Percentiles rank a stretch among this genome's conserved stretches.
phyloP scores from a whole-genome alignment of 2,888 invertebrate species.

The Lydus trimaculatus region DNA sequence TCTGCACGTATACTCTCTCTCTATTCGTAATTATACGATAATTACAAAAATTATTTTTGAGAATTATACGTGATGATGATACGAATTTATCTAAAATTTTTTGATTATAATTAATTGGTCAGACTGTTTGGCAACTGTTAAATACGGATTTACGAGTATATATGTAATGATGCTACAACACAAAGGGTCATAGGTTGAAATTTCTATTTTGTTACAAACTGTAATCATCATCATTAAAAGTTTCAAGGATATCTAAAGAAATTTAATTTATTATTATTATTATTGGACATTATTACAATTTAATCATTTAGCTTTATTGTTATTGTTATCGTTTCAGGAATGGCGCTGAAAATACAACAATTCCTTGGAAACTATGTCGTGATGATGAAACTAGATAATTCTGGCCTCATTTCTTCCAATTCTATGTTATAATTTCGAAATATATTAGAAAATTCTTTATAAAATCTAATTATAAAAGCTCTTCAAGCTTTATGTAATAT shows the following conservation, averaged over 20 bases:
- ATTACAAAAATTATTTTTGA: neutral
- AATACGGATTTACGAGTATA: neutral
- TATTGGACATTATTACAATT: too few relatives aligned
- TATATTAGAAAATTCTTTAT: neutral
- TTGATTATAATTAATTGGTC: neutral
- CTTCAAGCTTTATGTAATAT: neutral
- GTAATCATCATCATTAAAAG: too few relatives aligned
- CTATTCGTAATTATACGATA: neutral
- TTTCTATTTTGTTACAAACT: neutral
- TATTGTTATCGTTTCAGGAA: neutral
- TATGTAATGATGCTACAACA: too few relatives aligned
- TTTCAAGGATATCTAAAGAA: too few relatives aligned
- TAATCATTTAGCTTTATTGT: too few relatives aligned
- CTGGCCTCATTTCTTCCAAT: neutral
- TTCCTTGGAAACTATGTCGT: neutral
- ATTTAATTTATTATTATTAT: too few relatives aligned
- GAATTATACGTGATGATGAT: neutral
- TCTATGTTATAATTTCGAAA: neutral
- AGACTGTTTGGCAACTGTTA: neutral
- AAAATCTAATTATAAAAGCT: conserved; percentile 1
- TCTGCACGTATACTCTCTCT: neutral
- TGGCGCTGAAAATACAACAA: neutral
- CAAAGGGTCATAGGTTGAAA: neutral
- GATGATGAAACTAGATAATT: neutral
- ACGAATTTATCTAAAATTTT: neutral